Conservation (phyloP, 2,797 vertebrate species). For the Champsocephalus gunnari region DNA sequence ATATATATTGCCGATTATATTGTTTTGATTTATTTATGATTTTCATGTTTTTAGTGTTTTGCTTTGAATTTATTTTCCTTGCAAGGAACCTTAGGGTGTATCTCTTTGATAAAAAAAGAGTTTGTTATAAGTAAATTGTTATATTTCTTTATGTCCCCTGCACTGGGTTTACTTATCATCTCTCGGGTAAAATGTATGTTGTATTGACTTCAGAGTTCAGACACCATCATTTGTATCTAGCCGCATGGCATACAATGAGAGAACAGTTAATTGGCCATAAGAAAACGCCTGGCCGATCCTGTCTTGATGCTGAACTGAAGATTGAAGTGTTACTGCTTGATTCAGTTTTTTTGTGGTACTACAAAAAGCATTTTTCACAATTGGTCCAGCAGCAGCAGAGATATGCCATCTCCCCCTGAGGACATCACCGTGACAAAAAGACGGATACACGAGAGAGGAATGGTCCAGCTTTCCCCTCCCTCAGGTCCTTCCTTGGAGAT, state of each 20-base stretch:
- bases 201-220: constrained; percentile 34
- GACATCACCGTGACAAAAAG: constrained; percentile 16
- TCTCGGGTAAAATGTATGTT: constrained; percentile 15
- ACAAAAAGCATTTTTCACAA: constrained; percentile 10
- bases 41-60: background rate
- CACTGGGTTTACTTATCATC: background rate
- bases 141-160: background rate
- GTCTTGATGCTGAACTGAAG: constrained; percentile 9
- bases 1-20: background rate
- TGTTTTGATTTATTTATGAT: background rate
- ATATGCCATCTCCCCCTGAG: background rate
- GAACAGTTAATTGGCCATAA: constrained; percentile 22
- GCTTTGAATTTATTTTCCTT: constrained; percentile 1
- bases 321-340: background rate
- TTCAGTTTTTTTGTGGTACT: background rate
- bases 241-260: constrained; percentile 31
- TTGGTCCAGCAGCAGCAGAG: constrained; percentile 14
- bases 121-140: background rate
- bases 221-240: constrained; percentile 14
- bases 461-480: constrained; percentile 2
- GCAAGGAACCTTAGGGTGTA: background rate
- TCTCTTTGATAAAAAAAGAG: background rate
- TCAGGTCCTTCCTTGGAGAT: background rate
- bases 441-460: background rate
- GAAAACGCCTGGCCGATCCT: constrained; percentile 14